phyloP scores from a whole-genome alignment of 2,888 invertebrate species.

The Eupithecia subfuscata region DNA sequence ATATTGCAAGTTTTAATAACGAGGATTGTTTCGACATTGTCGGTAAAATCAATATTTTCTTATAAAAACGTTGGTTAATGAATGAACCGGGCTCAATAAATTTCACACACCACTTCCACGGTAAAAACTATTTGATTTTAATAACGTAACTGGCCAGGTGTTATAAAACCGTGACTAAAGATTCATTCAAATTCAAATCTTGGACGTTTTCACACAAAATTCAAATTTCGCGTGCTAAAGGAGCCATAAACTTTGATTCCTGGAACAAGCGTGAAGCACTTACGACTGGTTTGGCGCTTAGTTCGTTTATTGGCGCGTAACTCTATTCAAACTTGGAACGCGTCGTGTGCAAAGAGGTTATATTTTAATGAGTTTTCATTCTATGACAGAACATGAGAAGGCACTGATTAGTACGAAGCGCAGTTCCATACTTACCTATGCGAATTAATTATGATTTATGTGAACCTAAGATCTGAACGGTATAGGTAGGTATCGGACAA shows the following conservation, averaged over 20 bases:
- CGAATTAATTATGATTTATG: conserved; percentile 10
- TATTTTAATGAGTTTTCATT: conserved; percentile 54
- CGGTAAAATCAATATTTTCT: not conserved
- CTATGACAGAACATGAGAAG: conserved; percentile 34
- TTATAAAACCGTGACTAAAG: conserved; percentile 38
- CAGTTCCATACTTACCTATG: conserved; percentile 8
- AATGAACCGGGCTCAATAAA: conserved; percentile 29
- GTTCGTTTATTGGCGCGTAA: conserved; percentile 47
- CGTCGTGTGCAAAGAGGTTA: conserved; percentile 41
- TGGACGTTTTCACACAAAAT: conserved; percentile 57
- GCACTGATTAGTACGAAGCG: conserved; percentile 30
- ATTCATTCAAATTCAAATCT: conserved; percentile 49
- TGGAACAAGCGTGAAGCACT: conserved; percentile 64
- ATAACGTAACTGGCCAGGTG: conserved; percentile 42
- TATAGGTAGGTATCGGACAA: not conserved
- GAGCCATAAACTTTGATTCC: conserved; percentile 66
- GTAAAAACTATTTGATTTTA: conserved; percentile 41
- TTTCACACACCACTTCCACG: conserved; percentile 39
- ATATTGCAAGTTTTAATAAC: not conserved
- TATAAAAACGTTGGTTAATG: conserved; percentile 12
- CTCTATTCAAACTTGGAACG: conserved; percentile 58
- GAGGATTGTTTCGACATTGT: not conserved
- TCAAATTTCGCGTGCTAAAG: conserved; percentile 66
- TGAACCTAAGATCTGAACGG: conserved; percentile 5
- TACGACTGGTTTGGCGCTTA: conserved; percentile 49